Evolutionary conservation across 2,113 vertebrate species (phyloP), one percentile per base, ranked within the genome.

Genomic region (Rynchops niger): DNA sequence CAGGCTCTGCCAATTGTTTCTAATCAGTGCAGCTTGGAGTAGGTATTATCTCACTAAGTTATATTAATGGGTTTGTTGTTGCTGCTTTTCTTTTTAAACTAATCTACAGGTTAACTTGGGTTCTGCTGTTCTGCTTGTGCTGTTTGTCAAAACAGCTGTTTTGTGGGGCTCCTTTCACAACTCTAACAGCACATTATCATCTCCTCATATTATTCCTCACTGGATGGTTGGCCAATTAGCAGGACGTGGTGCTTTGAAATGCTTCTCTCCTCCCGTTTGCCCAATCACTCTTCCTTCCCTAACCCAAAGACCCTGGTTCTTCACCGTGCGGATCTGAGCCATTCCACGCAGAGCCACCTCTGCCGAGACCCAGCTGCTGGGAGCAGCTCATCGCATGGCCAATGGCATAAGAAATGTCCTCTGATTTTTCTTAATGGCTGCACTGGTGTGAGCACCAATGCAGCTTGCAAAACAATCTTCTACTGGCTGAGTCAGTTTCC

Each of bases 1-100:
- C 95, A 95, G 96, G 83, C 91, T 85, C 95, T 96, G 93, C 66
- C 95, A 93, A 70, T 90, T 97, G 94, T 94, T 95, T 89, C 73
- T 74, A 94, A 91, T 90, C 93, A 93, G 84, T 79, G 83, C 86
- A 85, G 81, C 62, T 70, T 86, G 73, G 73, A 70, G 42, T 91
- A 87, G 81, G 78, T 89, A 82, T 95, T 95, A 94, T 71, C 86
- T 94, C 77, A 36, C 86, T 97, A 95, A 96, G 69, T 81, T 84
- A 55, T 93, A 96, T 97, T 95, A 95, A 96, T 96, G 72, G 84
- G 56, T 55, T 96, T 86, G 63, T 78, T 92, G 83, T n/a, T 87
- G 83, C 61, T 95, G 81, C 40, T 86, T 87, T 87, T 92, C 77
- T 40, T 95, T 87, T 79, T 56, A 61, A 91, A 90, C 65, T 90